Base-by-base conservation (phyloP, 2,888 invertebrate species). In the Miltochrista miniata region DNA sequence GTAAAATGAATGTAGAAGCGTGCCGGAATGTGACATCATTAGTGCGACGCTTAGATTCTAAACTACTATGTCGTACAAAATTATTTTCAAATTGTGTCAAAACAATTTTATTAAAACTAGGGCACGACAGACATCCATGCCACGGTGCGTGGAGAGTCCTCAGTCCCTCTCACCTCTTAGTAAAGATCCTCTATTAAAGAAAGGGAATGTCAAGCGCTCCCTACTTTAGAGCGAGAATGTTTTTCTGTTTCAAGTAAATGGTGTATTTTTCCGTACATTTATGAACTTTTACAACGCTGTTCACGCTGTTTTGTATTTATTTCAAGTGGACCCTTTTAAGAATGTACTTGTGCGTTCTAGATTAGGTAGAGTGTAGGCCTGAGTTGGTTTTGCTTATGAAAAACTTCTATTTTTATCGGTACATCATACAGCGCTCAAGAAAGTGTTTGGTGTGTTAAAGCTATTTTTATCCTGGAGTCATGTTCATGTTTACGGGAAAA, bases 51-150 rank as follows among this genome's bases (percentile, higher is more conserved):
- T 59, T 64, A 65, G 62, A 65, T 69, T 53, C 64, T 70, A 64
- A 74, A 75, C 75, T 76, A 74, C 62, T 72, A 68, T 56, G 64
- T 30, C 59, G 44, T 43, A 48, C 41, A 49, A 61, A n/a, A n/a
- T n/a, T n/a, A 70, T 64, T 67, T 61, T 61, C 69, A 73, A 65
- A 77, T 77, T 74, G 72, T 78, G 63, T 73, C 77, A 77, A 77
- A 71, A 59, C 53, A 71, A 64, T n/a, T n/a, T n/a, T n/a, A n/a
- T 44, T 68, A 64, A 66, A 76, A 78, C 79, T 82, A 66, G 83
- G 83, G 76, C 83, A 84, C 83, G 81, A 81, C 80, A 63, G 75
- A 71, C 76, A 81, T 79, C 75, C 76, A 71, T 71, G 35, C 24
- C 24, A 13, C 34, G 59, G 69, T 79, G 79, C 81, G 81, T 81